A percentile compares a stretch with the other conserved stretches of the same genome.
Evolutionary conservation across 2,888 invertebrate genomes (phyloP).

Genomic region (Heliconius cydno): DNA sequence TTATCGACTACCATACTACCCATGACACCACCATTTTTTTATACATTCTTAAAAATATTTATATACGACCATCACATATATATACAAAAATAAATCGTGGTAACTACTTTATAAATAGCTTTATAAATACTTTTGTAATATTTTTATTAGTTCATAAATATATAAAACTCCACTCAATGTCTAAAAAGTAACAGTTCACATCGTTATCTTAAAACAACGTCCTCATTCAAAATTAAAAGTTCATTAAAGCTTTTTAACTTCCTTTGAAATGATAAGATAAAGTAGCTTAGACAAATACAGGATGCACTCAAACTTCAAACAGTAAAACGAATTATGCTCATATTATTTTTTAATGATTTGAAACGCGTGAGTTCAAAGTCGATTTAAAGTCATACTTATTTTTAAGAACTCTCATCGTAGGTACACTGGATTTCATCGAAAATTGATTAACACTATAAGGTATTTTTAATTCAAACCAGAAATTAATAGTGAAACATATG

Average conservation of each 20-base stretch:
- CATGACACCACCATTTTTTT: no score
- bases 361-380: background rate
- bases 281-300: conserved; percentile 26
- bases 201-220: conserved; percentile 33
- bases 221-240: conserved; percentile 36
- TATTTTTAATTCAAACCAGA: background rate
- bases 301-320: conserved; percentile 4
- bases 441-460: no score
- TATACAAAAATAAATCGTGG: no score
- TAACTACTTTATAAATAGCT: background rate
- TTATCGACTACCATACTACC: no score
- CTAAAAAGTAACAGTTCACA: conserved; percentile 19
- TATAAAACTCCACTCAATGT: background rate
- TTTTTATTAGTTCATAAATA: background rate
- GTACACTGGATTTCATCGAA: no score
- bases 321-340: background rate
- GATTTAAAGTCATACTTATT: background rate
- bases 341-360: background rate
- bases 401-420: no score
- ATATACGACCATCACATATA: no score
- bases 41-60: no score
- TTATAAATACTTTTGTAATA: background rate
- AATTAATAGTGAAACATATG: background rate
- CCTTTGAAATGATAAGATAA: conserved; percentile 32
- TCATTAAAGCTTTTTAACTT: conserved; percentile 28